Evolutionary conservation across 2,797 vertebrate species (phyloP).

Genomic region (Oreonectes daqikongensis): DNA sequence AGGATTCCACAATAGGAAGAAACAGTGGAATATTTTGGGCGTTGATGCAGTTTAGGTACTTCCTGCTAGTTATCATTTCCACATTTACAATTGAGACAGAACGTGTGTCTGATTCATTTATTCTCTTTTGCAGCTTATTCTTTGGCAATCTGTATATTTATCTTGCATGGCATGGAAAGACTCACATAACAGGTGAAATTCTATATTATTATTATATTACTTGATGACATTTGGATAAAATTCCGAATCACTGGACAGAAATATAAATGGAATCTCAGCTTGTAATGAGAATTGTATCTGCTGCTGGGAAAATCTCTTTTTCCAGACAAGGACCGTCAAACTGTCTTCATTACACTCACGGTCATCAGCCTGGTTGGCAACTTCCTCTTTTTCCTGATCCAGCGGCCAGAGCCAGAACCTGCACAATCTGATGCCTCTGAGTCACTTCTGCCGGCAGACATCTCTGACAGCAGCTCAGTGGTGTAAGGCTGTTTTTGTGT

Average conservation of each 20-base stretch:
- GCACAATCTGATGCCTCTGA: conserved; percentile 61
- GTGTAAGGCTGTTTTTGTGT: conserved; percentile 34
- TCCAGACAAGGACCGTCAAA: conserved; percentile 89
- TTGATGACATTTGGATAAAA: too few relatives aligned
- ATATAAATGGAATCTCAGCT: background rate
- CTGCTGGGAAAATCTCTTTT: background rate
- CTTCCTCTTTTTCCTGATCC: conserved; percentile 95
- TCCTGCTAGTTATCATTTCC: background rate
- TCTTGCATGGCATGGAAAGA: conserved; percentile 91
- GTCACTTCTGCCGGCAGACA: conserved; percentile 63
- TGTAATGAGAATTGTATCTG: background rate
- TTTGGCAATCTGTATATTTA: conserved; percentile 98
- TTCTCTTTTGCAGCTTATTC: conserved; percentile 82
- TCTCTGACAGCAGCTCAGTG: conserved; percentile 56
- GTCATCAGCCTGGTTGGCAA: conserved; percentile 95
- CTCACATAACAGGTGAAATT: conserved; percentile 85
- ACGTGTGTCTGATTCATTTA: background rate
- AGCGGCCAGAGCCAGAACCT: conserved; percentile 75
- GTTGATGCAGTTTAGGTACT: conserved; percentile 91
- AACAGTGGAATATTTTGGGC: conserved; percentile 99
- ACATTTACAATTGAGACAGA: too few relatives aligned
- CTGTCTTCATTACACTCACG: conserved; percentile 93
- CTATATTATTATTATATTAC: background rate
- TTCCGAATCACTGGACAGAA: conserved; percentile 2
- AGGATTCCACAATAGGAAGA: conserved; percentile 88